These are phyloP conservation scores for Bombus superbus DNA, from an alignment of 1,140 invertebrate species.

Conservation along the genomic window DNA sequence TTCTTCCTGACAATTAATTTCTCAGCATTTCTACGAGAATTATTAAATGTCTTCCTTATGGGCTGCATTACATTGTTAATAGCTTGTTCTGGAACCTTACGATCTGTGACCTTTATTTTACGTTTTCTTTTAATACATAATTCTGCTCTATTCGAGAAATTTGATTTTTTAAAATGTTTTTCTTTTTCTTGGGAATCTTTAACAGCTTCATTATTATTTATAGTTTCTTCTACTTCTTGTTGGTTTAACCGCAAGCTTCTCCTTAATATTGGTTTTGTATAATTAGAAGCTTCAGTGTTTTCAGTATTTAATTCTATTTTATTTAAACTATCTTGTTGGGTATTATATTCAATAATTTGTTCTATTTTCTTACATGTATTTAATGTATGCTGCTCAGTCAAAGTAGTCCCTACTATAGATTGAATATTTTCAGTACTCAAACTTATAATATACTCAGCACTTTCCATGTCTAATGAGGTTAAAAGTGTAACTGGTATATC, in stretches of 20 bases:
- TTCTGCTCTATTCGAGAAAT: constrained; percentile 55
- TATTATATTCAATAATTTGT: constrained; percentile 35
- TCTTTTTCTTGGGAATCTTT: constrained; percentile 37
- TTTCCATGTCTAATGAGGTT: constrained; percentile 74
- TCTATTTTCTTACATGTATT: constrained; percentile 52
- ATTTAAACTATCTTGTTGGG: constrained; percentile 42
- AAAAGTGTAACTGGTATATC: constrained; percentile 74
- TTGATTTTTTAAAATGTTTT: constrained; percentile 62
- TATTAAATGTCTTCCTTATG: constrained; percentile 58
- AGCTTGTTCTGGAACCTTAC: constrained; percentile 69
- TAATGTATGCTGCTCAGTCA: constrained; percentile 52
- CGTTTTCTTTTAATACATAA: constrained; percentile 67
- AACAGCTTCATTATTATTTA: constrained; percentile 53
- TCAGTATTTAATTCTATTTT: constrained; percentile 60
- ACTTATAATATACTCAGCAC: constrained; percentile 76
- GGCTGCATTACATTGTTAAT: constrained; percentile 43
- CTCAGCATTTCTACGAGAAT: constrained; percentile 63
- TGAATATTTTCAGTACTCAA: constrained; percentile 75
- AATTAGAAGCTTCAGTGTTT: constrained; percentile 46
- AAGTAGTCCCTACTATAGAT: constrained; percentile 68
- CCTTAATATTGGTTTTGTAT: constrained; percentile 71
- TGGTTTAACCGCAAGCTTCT: constrained; percentile 78
- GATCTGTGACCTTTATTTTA: constrained; percentile 71
- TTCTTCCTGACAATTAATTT: constrained; percentile 64
- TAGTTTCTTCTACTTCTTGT: constrained; percentile 73